Evolutionary conservation across 35 echinoderm and acorn worm genomes (phyloP), one percentile per base, ranked within the genome.

Genomic region (Holothuria glaberrima): DNA sequence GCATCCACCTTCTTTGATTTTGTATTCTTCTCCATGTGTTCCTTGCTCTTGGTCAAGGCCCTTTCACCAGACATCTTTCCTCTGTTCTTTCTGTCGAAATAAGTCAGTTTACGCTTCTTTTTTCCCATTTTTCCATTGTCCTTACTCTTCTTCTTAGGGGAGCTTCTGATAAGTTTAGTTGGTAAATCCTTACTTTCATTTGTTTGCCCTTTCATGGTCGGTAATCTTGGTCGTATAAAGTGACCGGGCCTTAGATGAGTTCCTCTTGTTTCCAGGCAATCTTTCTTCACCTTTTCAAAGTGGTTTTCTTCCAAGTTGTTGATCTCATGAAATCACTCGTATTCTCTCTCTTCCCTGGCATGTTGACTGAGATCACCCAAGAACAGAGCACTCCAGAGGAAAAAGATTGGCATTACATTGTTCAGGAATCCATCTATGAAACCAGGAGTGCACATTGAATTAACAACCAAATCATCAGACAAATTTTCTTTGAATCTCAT

Each of bases 321-420:
- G 22, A 17, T 69, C 22, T 10, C 66, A 25, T 69, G 66, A 5
- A 1, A 9, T 54, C 50, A 9, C 13, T 1, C 16, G 3, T 54
- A 1, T 1, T 5, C 1, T 17, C 1, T 14, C 50, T 5, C 12
- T 17, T 54, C 5, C 13, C 12, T 80, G 38, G 50, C 0, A 25
- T 86, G 31, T 24, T 21, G 30, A 5, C 10, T 4, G 0, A 86
- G 21, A 25, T 86, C 45, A 36, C 82, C 82, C 18, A 86, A 48
- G 58, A 86, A 31, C 5, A 66, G 13, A 10, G 50, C 56, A 86
- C 82, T 86, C 82, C 82, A 86, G 1, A 86, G 18, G 19, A 58
- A 58, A 9, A 65, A 86, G 5, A 24, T 4, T 9, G 16, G 24
- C 30, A 33, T 19, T 30, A 86, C 13, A 22, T 44, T 19, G 4